These are phyloP conservation scores for Leptopilina syphax DNA, from an alignment of 2,888 invertebrate genomes.

Conservation along the genomic window DNA sequence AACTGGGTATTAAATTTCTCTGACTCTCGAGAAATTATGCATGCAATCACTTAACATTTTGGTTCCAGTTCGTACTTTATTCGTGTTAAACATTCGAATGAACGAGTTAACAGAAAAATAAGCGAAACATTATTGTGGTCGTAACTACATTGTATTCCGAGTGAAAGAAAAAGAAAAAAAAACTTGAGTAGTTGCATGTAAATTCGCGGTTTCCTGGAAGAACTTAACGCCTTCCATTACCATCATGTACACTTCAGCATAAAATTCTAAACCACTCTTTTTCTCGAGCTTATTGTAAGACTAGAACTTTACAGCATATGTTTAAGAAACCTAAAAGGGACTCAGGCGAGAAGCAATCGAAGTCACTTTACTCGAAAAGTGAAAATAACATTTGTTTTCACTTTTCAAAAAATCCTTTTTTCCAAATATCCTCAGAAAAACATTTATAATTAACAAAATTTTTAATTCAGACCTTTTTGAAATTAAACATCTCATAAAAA, in stretches of 20 bases:
- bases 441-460: too few species aligned
- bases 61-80: conserved; percentile 31
- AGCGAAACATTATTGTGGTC: conserved; percentile 24
- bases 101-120: conserved; percentile 15
- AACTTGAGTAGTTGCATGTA: conserved; percentile 28
- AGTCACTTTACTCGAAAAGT: conserved; percentile 21
- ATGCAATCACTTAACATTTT: conserved; percentile 33
- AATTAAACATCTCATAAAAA: too few species aligned
- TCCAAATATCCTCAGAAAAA: background rate
- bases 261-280: conserved; percentile 23
- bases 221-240: conserved; percentile 34
- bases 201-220: conserved; percentile 36
- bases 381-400: background rate
- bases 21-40: conserved; percentile 7
- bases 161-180: background rate
- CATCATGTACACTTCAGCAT: conserved; percentile 26
- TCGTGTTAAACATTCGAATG: conserved; percentile 30
- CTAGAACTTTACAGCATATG: conserved; percentile 19
- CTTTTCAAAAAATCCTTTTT: background rate
- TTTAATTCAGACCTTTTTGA: too few species aligned
- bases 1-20: conserved; percentile 5
- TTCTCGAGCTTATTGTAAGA: background rate
- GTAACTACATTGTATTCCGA: conserved; percentile 24
- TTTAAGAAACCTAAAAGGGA: conserved; percentile 29
- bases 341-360: conserved; percentile 34